Evolutionary conservation across 2,797 vertebrate species (phyloP).

Genomic region (Sciurus vulgaris): DNA sequence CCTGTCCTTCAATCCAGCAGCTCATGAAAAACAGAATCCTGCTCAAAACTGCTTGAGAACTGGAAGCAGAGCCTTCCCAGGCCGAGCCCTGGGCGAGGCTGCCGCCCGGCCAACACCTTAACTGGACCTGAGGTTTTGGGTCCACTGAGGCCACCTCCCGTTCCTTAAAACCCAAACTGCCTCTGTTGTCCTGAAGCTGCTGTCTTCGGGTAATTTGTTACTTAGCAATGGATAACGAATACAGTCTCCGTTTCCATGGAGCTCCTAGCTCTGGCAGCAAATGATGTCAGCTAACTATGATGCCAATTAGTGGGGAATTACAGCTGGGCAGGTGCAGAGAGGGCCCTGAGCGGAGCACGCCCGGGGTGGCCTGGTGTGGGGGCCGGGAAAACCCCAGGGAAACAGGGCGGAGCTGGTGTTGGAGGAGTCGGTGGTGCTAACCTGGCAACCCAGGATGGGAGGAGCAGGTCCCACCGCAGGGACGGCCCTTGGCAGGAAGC

Average conservation of each 20-base stretch:
- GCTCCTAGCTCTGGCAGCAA: background rate
- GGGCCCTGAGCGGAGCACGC: accelerated
- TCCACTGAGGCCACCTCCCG: background rate
- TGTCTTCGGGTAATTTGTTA: background rate
- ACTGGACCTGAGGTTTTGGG: background rate
- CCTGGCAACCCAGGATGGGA: background rate
- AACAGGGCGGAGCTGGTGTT: background rate
- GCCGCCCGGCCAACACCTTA: background rate
- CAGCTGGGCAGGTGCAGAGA: background rate
- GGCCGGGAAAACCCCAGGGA: background rate
- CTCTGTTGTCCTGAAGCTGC: background rate
- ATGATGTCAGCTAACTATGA: background rate
- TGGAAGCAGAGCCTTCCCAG: background rate
- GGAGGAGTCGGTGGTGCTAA: background rate
- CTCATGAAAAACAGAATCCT: background rate
- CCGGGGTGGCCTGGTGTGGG: background rate
- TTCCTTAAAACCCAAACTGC: background rate
- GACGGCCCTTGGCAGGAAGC: background rate
- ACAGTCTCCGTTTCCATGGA: background rate
- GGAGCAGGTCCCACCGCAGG: background rate
- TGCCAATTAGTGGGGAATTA: background rate
- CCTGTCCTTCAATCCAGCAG: too few species aligned
- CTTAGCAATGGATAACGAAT: background rate
- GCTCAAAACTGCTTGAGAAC: accelerated
- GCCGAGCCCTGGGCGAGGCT: background rate